Evolutionary conservation across 2,113 vertebrate species (phyloP).

Genomic region (Varanus komodoensis): DNA sequence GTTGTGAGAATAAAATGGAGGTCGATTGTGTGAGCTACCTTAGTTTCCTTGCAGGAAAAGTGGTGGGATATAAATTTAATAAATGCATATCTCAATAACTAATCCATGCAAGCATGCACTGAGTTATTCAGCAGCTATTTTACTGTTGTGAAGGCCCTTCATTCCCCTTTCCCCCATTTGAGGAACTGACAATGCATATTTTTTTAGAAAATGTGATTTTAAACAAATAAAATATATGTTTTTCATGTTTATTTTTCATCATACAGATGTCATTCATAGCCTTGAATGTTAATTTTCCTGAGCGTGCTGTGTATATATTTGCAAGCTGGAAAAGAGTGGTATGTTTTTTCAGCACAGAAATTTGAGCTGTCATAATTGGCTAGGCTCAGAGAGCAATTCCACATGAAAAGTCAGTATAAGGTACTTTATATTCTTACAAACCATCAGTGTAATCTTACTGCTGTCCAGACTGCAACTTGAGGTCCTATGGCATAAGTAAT

Average conservation of each 20-base stretch:
- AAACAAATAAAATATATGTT: background rate
- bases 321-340: constrained; percentile 27
- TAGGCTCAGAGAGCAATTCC: constrained; percentile 11
- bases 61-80: too few species aligned
- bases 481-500: constrained; percentile 43
- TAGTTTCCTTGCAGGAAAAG: too few species aligned
- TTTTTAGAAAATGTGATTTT: background rate
- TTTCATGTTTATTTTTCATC: background rate
- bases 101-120: background rate
- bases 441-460: constrained; percentile 51
- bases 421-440: constrained; percentile 37
- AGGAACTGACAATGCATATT: background rate
- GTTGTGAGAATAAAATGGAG: too few species aligned
- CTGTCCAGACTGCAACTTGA: constrained; percentile 37
- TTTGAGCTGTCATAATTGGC: background rate
- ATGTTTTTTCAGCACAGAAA: background rate
- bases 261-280: background rate
- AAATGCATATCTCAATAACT: too few species aligned
- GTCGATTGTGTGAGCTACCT: too few species aligned
- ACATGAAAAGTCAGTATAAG: constrained; percentile 39
- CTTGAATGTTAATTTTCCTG: background rate
- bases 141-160: background rate
- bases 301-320: background rate
- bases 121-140: background rate
- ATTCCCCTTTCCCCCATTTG: background rate